Evolutionary conservation across 2,888 invertebrate genomes (phyloP).

Genomic region (Macrophya annulata): DNA sequence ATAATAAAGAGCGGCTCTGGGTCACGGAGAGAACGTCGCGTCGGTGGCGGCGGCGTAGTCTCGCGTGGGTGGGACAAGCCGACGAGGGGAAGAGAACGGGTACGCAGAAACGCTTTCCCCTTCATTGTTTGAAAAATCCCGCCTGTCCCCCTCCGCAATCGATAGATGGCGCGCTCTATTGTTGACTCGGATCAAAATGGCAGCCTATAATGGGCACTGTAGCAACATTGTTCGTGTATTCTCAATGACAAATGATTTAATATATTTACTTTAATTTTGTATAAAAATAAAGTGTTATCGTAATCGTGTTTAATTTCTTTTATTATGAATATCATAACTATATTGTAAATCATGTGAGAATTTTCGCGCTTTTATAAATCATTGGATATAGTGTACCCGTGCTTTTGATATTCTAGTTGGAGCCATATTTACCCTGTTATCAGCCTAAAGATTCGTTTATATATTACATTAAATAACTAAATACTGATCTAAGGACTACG

Average conservation of each 20-base stretch:
- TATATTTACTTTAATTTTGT: conserved; percentile 60
- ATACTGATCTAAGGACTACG: conserved; percentile 12
- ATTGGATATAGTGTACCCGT: conserved; percentile 59
- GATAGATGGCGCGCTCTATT: conserved; percentile 86
- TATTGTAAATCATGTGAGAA: conserved; percentile 66
- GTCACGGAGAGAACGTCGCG: conserved; percentile 37
- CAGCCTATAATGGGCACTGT: conserved; percentile 72
- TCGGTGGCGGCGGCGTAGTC: conserved; percentile 1
- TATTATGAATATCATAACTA: background rate
- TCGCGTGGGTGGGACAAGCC: conserved; percentile 51
- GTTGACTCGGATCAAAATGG: conserved; percentile 80
- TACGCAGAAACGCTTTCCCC: conserved; percentile 62
- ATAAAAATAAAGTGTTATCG: conserved; percentile 14
- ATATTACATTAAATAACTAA: background rate
- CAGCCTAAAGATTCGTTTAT: conserved; percentile 19
- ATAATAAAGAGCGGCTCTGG: conserved; percentile 17
- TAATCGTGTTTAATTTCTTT: background rate
- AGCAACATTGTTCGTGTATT: conserved; percentile 67
- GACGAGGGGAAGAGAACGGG: conserved; percentile 50
- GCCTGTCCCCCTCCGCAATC: conserved; percentile 68
- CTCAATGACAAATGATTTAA: conserved; percentile 66
- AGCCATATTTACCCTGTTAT: conserved; percentile 73
- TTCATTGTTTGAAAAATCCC: conserved; percentile 68
- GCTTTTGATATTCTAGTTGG: conserved; percentile 62
- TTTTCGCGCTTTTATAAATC: conserved; percentile 59